Evolutionary conservation across 2,888 invertebrate species (phyloP), one percentile per base, ranked within the genome.

Genomic region (Morpho achilles): DNA sequence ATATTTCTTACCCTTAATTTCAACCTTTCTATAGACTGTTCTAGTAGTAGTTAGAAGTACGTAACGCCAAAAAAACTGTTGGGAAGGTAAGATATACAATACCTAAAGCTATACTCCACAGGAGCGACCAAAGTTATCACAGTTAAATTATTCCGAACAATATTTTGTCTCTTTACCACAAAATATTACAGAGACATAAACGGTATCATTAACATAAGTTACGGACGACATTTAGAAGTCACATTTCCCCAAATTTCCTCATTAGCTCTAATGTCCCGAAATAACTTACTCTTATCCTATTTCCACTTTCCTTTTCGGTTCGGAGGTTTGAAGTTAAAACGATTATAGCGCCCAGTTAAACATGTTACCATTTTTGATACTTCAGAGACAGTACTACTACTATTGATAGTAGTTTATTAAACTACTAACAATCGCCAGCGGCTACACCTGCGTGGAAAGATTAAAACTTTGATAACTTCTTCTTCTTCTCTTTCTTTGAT

Each of bases 121-220:
- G 2, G 3, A 32, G 32, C 32, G 32, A 5, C 3, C 32, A 32
- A 32, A 5, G 32, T 32, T 32, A 32, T 32, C 32, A 32, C 32
- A 32, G 32, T 41, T 39, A 40, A 42, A 10, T 39, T 42, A 48
- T 41, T 9, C 5, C n/a, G 5, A 39, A 52, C 52, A 45, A 53
- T 53, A 47, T 53, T 47, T 22, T 16, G 46, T 53, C 45, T 45
- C 52, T 52, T 44, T 22, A 16, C 50, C 39, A 43, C 44, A 44
- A 49, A 56, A 45, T 50, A 49, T 22, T 39, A 49, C 16, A 9
- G n/a, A 53, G 46, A 9, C 40, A 39, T 47, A 53, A 53, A 47
- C 46, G 53, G 40, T 47, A 58, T 56, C 60, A 63, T 63, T 63
- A 63, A 60, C 46, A 58, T 58, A 58, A 60, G 55, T 58, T 48